Percentiles rank a stretch among this genome's conserved stretches.
These are phyloP conservation scores for Lasiurus cinereus DNA, from an alignment of 2,113 vertebrate genomes.

Conservation along the genomic window DNA sequence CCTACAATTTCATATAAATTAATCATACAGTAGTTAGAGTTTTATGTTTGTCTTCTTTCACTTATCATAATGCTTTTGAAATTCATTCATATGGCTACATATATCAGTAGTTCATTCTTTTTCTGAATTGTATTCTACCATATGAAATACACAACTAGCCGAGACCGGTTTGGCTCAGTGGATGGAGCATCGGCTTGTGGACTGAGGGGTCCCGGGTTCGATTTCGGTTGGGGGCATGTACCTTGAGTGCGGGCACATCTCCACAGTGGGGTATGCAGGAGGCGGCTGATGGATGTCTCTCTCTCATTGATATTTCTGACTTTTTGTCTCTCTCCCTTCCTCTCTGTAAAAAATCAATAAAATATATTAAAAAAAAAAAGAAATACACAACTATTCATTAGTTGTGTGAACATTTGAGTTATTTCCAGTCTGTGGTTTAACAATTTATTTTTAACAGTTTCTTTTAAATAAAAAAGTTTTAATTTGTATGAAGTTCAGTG, in stretches of 20 bases:
- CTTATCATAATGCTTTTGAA: not conserved
- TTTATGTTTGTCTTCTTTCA: not conserved
- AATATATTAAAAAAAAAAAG: no score
- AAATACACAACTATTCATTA: conserved; percentile 20
- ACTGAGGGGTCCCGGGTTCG: no score
- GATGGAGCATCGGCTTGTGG: no score
- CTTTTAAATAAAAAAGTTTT: conserved; percentile 14
- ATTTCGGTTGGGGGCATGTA: no score
- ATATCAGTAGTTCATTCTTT: not conserved
- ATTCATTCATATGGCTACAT: not conserved
- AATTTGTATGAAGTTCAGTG: not conserved
- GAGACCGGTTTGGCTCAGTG: no score
- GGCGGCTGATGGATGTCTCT: no score
- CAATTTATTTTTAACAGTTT: not conserved
- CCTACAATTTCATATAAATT: not conserved
- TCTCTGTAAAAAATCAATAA: no score
- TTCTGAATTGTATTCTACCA: not conserved
- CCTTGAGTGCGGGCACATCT: no score
- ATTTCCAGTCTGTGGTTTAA: conserved; percentile 5
- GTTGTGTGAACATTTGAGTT: conserved; percentile 19
- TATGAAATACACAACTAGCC: not conserved
- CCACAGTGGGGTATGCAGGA: no score
- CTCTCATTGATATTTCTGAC: no score
- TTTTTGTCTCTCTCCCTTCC: no score
- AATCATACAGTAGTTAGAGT: not conserved